Base-by-base conservation (phyloP, 2,888 invertebrate species). In the Silvanus unidentatus region DNA sequence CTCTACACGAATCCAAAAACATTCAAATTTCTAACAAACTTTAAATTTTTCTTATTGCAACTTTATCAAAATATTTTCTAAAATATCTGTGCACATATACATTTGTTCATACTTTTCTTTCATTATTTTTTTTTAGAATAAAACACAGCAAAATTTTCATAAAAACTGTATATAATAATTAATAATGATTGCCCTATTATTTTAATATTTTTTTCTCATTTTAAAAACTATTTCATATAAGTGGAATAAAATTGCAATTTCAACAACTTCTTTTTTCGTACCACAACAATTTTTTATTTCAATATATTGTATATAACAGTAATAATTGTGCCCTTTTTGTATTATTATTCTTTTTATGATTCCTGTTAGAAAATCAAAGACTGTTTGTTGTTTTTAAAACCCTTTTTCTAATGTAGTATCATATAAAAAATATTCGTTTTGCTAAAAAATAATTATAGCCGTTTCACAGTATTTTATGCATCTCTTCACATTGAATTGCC, bases 11-110 rank as follows among this genome's bases (percentile, higher is more conserved):
- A n/a, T n/a, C n/a, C 14, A 10, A 40, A 43, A 50, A 49, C 43
- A 50, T 49, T 45, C 52, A 48, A 48, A 45, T 42, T 36, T 47
- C 47, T 41, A 47, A 32, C 5, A 5, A 32, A n/a, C 54, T 57
- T 60, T 55, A 50, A 54, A 58, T 51, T 54, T 57, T 62, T 57
- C 58, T 69, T 69, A 70, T 71, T 70, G 69, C 69, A 70, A 66
- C 66, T 62, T 70, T 70, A 70, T 68, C 68, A 70, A 70, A 70
- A 71, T 70, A 71, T 66, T 61, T n/a, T 63, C 57, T 46, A 47
- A 62, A 64, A 60, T 61, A 65, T 69, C 63, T 66, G 66, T 65
- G 64, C 65, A 63, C 57, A 59, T 62, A 62, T 62, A 61, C 32
- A 37, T 37, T 37, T 37, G 5, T 37, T 37, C 16, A n/a, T 15